Base-by-base conservation (phyloP, 2,888 invertebrate species). In the Drosophila borealis region DNA sequence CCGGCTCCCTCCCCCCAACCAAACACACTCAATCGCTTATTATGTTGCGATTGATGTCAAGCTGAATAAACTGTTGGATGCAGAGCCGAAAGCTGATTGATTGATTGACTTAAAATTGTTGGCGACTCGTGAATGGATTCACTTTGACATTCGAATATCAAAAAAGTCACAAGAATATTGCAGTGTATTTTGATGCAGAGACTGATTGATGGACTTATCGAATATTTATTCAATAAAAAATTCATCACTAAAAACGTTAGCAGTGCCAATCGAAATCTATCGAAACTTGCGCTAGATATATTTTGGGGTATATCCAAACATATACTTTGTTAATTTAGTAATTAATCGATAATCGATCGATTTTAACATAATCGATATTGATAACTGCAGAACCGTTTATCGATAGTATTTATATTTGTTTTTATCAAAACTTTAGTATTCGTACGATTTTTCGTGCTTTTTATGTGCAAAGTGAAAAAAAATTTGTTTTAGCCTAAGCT, bases 61-160 rank as follows among this genome's bases (percentile, higher is more conserved):
- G 11, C 36, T 13, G n/a, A 55, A 34, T 29, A 53, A 29, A 53
- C 39, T 53, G 51, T 29, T 60, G 13, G 17, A 36, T n/a, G 33
- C 34, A 17, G 33, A 39, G 3, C 2, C 14, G n/a, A 55, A 55
- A 14, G 11, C n/a, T 36, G 36, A 33, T 62, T 49, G 56, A 70
- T 57, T 56, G 71, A 70, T 70, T 64, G 39, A 49, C 44, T 41
- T 19, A 36, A 48, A 64, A 66, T 57, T 25, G 19, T 6, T 29
- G 33, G 36, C 29, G 33, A 53, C 34, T 39, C 29, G n/a, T 17
- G 4, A 21, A n/a, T 50, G 39, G 4, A 17, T 39, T 44, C n/a
- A 13, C 17, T 34, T 42, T 29, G 25, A 4, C 10, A 19, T 25
- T 36, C 3, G 10, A 62, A 49, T 45, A 21, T 33, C 21, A 33